These are phyloP conservation scores for Metellina segmentata DNA, from an alignment of 2,888 invertebrate species.

Conservation along the genomic window DNA sequence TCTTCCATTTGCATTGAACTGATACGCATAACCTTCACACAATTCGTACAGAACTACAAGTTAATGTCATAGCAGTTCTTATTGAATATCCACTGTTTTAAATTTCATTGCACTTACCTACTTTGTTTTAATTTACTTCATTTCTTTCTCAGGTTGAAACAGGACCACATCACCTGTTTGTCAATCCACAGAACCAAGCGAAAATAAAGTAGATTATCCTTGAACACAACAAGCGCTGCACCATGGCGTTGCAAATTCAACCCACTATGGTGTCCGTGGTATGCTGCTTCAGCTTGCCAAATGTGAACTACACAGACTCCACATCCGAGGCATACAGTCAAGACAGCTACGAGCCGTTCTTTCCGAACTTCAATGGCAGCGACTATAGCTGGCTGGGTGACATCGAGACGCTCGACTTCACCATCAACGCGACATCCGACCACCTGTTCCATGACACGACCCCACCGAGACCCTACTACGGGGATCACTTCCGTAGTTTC, in stretches of 20 bases:
- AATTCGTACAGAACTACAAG: too few species aligned
- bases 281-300: constrained; percentile 69
- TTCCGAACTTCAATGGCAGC: constrained; percentile 57
- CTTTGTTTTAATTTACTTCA: too few species aligned
- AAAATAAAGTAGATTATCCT: too few species aligned
- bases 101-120: too few species aligned
- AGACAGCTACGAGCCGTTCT: constrained; percentile 49
- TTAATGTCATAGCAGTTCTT: too few species aligned
- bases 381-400: constrained; percentile 71
- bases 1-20: too few species aligned
- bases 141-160: too few species aligned
- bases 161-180: too few species aligned
- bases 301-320: constrained; percentile 44
- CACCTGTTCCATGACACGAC: constrained; percentile 50
- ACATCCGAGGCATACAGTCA: not conserved
- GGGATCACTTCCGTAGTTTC: constrained; percentile 81
- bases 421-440: constrained; percentile 70
- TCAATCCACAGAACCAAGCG: too few species aligned
- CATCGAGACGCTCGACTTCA: constrained; percentile 63
- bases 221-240: not conserved
- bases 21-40: too few species aligned
- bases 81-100: too few species aligned
- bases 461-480: constrained; percentile 73
- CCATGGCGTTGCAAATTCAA: constrained; percentile 40
- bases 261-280: constrained; percentile 61